A percentile compares a stretch with the other conserved stretches of the same genome.
Conservation (phyloP, 2,888 invertebrate species). For the Pandemis corylana region DNA sequence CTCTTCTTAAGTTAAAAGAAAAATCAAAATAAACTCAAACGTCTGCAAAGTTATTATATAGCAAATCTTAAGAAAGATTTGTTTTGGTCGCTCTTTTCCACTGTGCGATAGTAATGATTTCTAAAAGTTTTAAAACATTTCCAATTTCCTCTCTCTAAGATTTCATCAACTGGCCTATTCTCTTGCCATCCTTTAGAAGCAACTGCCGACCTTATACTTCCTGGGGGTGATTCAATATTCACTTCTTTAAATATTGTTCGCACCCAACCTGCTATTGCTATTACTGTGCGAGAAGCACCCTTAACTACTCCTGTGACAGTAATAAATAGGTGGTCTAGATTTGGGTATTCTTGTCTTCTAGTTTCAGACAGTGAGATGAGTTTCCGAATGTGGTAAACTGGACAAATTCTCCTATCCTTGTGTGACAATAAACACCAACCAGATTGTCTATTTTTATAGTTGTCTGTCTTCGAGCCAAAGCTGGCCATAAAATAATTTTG, state of each 20-base stretch:
- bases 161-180: not conserved
- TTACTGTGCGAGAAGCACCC: not conserved
- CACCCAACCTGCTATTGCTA: not conserved
- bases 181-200: not conserved
- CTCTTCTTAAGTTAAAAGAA: not conserved
- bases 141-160: not conserved
- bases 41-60: not conserved
- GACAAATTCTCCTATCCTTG: not conserved
- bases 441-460: conserved; percentile 42
- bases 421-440: conserved; percentile 35
- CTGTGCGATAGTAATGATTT: not conserved
- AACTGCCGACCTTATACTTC: not conserved
- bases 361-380: not conserved
- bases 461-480: conserved; percentile 45
- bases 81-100: not conserved
- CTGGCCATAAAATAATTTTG: not conserved
- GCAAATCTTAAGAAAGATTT: not conserved
- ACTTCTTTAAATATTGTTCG: not conserved
- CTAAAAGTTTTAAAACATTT: not conserved
- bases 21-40: not conserved
- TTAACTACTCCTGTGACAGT: not conserved
- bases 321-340: not conserved
- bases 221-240: not conserved
- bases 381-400: not conserved
- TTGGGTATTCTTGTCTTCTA: not conserved